Evolutionary conservation across 2,113 vertebrate genomes (phyloP).

Genomic region (Puntigrus tetrazona): DNA sequence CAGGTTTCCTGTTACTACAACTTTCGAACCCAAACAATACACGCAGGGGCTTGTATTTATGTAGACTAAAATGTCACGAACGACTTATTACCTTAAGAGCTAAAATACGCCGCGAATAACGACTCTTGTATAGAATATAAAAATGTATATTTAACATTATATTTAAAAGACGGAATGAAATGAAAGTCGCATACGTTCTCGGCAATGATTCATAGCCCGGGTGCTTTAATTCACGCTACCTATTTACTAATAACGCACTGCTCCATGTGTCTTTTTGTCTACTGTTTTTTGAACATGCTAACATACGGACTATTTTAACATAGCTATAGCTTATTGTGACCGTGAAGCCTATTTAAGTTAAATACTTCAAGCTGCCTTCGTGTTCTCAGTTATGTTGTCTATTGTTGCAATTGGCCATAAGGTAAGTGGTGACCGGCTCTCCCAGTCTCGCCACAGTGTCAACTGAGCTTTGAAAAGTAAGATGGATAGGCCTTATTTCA

Average conservation of each 20-base stretch:
- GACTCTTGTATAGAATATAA: not conserved
- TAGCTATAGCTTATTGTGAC: not conserved
- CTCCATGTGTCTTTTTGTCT: not conserved
- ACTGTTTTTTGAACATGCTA: not conserved
- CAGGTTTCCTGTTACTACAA: slow-evolving; percentile 66
- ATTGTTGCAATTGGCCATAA: slow-evolving; percentile 68
- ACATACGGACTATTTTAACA: not conserved
- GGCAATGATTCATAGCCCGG: not conserved
- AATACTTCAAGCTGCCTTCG: not conserved
- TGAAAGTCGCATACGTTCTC: not conserved
- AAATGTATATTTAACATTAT: not conserved
- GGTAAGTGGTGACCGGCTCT: slow-evolving; percentile 82
- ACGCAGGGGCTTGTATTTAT: not conserved
- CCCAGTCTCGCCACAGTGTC: slow-evolving; percentile 96
- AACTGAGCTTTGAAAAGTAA: slow-evolving; percentile 98
- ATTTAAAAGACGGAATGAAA: not conserved
- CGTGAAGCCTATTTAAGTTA: not conserved
- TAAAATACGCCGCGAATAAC: not conserved
- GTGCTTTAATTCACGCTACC: not conserved
- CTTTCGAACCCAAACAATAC: not conserved
- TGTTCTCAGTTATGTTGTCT: slow-evolving; percentile 33
- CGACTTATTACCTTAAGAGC: not conserved
- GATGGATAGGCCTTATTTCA: slow-evolving; percentile 99
- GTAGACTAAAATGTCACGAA: not conserved
- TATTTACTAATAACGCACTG: not conserved